phyloP scores from a whole-genome alignment of 2,888 invertebrate genomes.

The Bombylius discolor region DNA sequence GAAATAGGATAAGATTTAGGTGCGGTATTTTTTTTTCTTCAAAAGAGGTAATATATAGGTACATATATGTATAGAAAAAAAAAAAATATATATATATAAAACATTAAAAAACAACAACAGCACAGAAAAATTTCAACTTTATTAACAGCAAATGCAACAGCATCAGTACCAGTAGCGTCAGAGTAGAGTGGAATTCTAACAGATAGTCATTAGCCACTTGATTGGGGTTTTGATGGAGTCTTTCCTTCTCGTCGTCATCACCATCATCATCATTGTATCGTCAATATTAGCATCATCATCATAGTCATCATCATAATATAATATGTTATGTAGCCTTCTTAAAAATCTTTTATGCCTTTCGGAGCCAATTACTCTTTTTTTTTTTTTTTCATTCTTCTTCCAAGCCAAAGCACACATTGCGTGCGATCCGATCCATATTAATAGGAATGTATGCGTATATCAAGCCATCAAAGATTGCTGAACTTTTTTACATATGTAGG shows the following conservation, averaged over 20 bases:
- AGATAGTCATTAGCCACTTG: conserved; percentile 7
- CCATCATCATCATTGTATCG: not conserved
- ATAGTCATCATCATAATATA: not conserved
- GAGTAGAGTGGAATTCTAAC: not conserved
- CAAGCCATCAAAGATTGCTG: not conserved
- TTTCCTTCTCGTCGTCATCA: conserved; percentile 3
- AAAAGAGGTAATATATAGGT: too few relatives aligned
- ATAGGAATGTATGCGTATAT: not conserved
- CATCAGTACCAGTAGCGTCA: too few relatives aligned
- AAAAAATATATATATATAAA: too few relatives aligned
- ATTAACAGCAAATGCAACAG: too few relatives aligned
- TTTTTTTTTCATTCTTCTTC: not conserved
- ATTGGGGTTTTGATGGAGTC: conserved; percentile 6
- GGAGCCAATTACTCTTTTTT: conserved; percentile 7
- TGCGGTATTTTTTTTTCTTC: too few relatives aligned
- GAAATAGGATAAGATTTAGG: too few relatives aligned
- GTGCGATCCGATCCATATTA: conserved; percentile 3
- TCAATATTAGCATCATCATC: not conserved
- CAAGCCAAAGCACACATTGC: conserved; percentile 4
- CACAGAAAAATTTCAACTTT: too few relatives aligned
- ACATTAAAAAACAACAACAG: too few relatives aligned
- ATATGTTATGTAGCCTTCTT: not conserved
- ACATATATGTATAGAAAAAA: too few relatives aligned
- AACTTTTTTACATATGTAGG: too few relatives aligned
- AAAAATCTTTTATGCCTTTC: conserved; percentile 7